Evolutionary conservation across 1,140 invertebrate species (phyloP).

Genomic region (Trichonephila clavata): DNA sequence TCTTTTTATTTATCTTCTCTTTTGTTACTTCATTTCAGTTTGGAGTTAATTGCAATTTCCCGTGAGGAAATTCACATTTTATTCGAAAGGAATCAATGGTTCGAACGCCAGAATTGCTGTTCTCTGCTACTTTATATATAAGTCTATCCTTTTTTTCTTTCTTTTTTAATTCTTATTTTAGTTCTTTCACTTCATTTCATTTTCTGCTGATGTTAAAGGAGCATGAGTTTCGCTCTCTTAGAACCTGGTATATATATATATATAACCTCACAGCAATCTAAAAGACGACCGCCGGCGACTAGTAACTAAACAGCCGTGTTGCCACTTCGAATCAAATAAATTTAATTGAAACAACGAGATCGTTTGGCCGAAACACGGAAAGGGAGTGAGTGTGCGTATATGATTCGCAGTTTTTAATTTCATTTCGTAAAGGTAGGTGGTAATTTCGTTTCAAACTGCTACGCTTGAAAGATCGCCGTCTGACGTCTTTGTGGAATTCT

Average conservation of each 20-base stretch:
- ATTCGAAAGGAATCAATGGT: constrained; percentile 71
- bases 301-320: constrained; percentile 44
- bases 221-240: neutral
- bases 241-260: neutral
- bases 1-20: constrained; percentile 9
- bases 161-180: neutral
- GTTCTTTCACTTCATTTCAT: constrained; percentile 47
- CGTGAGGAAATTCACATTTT: constrained; percentile 70
- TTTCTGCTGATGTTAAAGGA: constrained; percentile 61
- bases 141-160: neutral
- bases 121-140: neutral
- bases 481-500: neutral
- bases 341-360: constrained; percentile 62
- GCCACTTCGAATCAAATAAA: constrained; percentile 64
- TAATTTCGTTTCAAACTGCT: neutral
- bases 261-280: constrained; percentile 3
- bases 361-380: constrained; percentile 59
- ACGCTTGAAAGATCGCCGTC: neutral
- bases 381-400: constrained; percentile 32
- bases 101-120: constrained; percentile 66
- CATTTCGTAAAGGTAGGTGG: neutral
- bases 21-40: constrained; percentile 65
- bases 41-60: constrained; percentile 68
- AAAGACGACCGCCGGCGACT: constrained; percentile 30
- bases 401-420: constrained; percentile 43